Evolutionary conservation across 2,113 vertebrate genomes (phyloP), one percentile per base, ranked within the genome.

Genomic region (Cacatua alba): DNA sequence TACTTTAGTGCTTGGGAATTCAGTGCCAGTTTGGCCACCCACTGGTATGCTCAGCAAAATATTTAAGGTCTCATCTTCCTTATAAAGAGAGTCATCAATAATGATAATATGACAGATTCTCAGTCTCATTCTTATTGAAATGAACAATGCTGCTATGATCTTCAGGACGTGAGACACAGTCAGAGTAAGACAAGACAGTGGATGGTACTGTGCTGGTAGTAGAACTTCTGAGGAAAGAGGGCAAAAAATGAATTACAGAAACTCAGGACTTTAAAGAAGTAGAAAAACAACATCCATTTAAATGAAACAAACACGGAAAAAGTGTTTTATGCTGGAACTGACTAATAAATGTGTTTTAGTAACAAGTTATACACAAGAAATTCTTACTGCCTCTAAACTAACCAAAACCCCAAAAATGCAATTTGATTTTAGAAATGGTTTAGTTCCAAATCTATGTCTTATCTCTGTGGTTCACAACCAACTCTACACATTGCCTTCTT

Each of bases 61-160:
- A 16, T 96, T 98, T 79, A 99, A 99, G 94, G 92, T 98, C 96
- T 99, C 99, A 24, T 99, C 98, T 78, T 98, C 98, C 94, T 99
- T 98, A n/a, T 98, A 99, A 37, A 98, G 87, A 99, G 39, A 98
- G 87, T 99, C 98, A 14, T 99, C 98, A 28, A 98, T 98, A 95
- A 99, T 98, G 55, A 99, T 98, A 92, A 99, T 35, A 64, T 77
- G 95, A 87, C 99, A 99, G 35, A 82, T 80, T 98, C 96, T 99
- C 98, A 1, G 92, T 96, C 89, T 99, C 98, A 17, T 98, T 98
- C 85, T 98, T 98, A 89, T 98, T 97, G 33, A 99, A 99, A 65
- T 94, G 98, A 96, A 99, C 97, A 70, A 98, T 86, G 46, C 98
- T 98, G 86, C 95, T 98, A 92, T 98, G 98, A 95, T 99, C 99